Percentiles rank a stretch among this genome's conserved stretches.
phyloP scores from a whole-genome alignment of 2,113 vertebrate genomes.

The Boleophthalmus pectinirostris region DNA sequence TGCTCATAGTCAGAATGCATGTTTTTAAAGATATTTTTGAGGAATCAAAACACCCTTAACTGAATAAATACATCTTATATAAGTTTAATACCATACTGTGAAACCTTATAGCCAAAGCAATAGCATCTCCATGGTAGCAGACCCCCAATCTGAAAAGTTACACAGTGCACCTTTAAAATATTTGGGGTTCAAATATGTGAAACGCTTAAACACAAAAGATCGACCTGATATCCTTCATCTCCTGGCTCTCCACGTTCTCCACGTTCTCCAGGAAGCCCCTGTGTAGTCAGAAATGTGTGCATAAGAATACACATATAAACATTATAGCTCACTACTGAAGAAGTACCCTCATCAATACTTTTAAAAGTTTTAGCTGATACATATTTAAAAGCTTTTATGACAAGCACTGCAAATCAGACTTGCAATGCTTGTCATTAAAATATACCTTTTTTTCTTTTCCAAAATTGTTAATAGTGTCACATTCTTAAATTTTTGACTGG shows the following conservation, averaged over 20 bases:
- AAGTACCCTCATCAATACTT: not conserved
- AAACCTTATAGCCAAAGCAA: too few species aligned
- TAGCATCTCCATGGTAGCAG: too few species aligned
- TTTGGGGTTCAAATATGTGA: constrained; percentile 32
- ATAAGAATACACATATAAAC: not conserved
- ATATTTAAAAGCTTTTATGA: too few species aligned
- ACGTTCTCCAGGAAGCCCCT: constrained; percentile 86
- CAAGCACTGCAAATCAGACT: not conserved
- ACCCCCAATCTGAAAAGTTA: too few species aligned
- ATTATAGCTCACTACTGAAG: not conserved
- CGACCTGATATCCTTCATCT: constrained; percentile 89
- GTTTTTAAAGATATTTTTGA: too few species aligned
- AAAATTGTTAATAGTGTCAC: too few species aligned
- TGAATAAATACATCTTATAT: too few species aligned
- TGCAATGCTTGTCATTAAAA: not conserved
- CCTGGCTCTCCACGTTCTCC: constrained; percentile 92
- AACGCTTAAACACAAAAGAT: constrained; percentile 11
- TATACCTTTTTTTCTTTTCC: too few species aligned
- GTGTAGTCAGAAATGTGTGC: constrained; percentile 50
- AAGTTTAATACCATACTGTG: too few species aligned
- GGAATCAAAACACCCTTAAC: too few species aligned
- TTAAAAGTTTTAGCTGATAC: not conserved
- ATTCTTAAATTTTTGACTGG: too few species aligned
- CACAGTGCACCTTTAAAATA: constrained; percentile 1
- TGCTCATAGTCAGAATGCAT: too few species aligned